Evolutionary conservation across 2,113 vertebrate genomes (phyloP), one percentile per base, ranked within the genome.

Genomic region (Ictidomys tridecemlineatus): DNA sequence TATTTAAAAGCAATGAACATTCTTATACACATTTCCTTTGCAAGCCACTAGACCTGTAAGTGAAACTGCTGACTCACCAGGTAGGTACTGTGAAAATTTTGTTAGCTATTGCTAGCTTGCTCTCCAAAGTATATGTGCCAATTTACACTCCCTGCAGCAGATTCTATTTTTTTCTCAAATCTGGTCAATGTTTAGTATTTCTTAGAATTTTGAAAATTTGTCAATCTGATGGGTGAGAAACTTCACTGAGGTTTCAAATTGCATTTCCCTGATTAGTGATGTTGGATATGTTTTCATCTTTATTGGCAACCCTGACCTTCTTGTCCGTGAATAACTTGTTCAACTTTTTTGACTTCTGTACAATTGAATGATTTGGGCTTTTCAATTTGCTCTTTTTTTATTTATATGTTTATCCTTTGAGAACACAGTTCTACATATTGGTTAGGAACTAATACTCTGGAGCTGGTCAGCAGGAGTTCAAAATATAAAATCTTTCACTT

Each of bases 101-200:
- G 17, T 37, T 28, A 70, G 37, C 3, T 11, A n/a, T 39, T 32
- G 18, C 39, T 48, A 63, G 37, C 8, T 72, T 65, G 8, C n/a
- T 80, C 67, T 80, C 45, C 56, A 51, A 84, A 77, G 28, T 34
- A 9, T 73, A 11, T 5, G 2, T 37, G 11, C 73, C 67, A 67
- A 14, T 30, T 53, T 26, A 53, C 9, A 65, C 34, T 72, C 5
- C 45, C 22, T 69, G 45, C 56, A 34, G 30, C 37, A 78, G 84
- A 39, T 76, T 34, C 20, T 70, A 24, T 51, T 82, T 86, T 45
- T 45, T 86, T 93, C n/a, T 77, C 76, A 65, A 73, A 77, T 73
- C 53, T 89, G 63, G 67, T 73, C 61, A 93, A 70, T 61, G 58
- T 85, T 92, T 83, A 53, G 34, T 61, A 73, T 92, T 79, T 92